phyloP scores from a whole-genome alignment of 2,888 invertebrate species.

The Euzetes globulus region DNA sequence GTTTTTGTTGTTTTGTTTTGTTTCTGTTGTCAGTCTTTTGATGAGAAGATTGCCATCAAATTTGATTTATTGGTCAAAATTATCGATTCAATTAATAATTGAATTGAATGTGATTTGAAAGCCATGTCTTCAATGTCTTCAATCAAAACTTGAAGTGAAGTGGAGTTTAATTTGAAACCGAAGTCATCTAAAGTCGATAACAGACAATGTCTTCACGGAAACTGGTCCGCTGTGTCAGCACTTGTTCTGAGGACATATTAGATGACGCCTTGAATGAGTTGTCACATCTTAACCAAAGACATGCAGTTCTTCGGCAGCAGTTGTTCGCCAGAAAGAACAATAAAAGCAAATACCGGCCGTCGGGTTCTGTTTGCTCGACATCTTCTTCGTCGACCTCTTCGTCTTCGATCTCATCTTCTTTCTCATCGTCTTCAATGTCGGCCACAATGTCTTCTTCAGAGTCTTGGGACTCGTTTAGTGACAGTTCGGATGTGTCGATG shows the following conservation, averaged over 20 bases:
- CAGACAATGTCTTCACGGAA: slow-evolving; percentile 20
- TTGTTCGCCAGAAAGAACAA: slow-evolving; percentile 24
- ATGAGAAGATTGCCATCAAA: not conserved
- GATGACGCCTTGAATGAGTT: slow-evolving; percentile 24
- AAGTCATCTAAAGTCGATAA: not conserved
- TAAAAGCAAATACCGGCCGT: slow-evolving; percentile 14
- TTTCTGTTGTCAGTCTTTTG: not conserved
- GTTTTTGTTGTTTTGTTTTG: not conserved
- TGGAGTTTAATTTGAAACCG: not conserved
- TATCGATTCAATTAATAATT: no score
- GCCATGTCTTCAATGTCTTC: not conserved
- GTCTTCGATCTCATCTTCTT: slow-evolving; percentile 8
- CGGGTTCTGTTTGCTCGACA: slow-evolving; percentile 5
- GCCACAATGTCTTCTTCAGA: slow-evolving; percentile 34
- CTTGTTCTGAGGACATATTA: slow-evolving; percentile 22
- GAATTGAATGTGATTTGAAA: not conserved
- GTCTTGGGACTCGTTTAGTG: slow-evolving; percentile 32
- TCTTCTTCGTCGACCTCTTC: slow-evolving; percentile 12
- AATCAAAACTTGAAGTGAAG: no score
- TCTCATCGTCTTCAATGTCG: slow-evolving; percentile 32
- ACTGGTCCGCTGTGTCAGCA: slow-evolving; percentile 18
- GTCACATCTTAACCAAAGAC: slow-evolving; percentile 31
- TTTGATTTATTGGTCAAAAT: no score
- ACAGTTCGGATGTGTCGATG: slow-evolving; percentile 8
- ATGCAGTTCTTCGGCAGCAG: slow-evolving; percentile 31